phyloP scores from a whole-genome alignment of 2,888 invertebrate species.

The Nomada ruficornis region DNA sequence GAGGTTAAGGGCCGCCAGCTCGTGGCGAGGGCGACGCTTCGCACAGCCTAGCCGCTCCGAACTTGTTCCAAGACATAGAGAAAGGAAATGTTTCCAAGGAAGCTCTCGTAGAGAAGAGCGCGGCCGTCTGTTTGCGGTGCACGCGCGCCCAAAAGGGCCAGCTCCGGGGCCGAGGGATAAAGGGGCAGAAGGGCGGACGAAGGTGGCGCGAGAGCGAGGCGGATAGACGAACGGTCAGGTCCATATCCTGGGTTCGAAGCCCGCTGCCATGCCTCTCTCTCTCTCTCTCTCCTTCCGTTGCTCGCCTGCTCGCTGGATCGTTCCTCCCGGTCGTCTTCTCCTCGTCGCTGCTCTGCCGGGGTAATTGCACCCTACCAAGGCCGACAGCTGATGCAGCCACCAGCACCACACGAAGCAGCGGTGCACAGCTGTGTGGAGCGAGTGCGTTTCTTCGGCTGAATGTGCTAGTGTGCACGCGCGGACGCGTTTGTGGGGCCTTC shows the following conservation, averaged over 20 bases:
- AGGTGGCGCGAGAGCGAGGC: constrained; percentile 32
- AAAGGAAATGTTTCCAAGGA: too few species aligned
- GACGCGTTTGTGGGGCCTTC: constrained; percentile 18
- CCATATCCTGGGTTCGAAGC: constrained; percentile 72
- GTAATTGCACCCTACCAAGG: constrained; percentile 84
- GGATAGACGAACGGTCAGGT: constrained; percentile 64
- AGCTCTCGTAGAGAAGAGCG: too few species aligned
- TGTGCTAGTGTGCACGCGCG: constrained; percentile 18
- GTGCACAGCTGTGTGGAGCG: constrained; percentile 59
- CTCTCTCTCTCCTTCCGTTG: constrained; percentile 21
- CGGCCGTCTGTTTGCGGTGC: neutral
- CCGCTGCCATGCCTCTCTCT: constrained; percentile 56
- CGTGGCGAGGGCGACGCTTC: constrained; percentile 1
- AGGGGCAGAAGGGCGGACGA: constrained; percentile 2
- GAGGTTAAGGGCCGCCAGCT: constrained; percentile 62
- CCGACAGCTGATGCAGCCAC: constrained; percentile 84
- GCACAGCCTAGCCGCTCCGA: neutral
- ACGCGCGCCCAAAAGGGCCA: constrained; percentile 20
- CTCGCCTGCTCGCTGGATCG: constrained; percentile 38
- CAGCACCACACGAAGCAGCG: constrained; percentile 58
- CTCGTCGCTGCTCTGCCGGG: constrained; percentile 77
- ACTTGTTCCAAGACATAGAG: too few species aligned
- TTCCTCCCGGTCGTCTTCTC: constrained; percentile 59
- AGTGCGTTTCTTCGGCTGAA: constrained; percentile 28
- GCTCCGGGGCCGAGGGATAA: neutral